phyloP scores from a whole-genome alignment of 2,888 invertebrate genomes.

The Brenthis hecate region DNA sequence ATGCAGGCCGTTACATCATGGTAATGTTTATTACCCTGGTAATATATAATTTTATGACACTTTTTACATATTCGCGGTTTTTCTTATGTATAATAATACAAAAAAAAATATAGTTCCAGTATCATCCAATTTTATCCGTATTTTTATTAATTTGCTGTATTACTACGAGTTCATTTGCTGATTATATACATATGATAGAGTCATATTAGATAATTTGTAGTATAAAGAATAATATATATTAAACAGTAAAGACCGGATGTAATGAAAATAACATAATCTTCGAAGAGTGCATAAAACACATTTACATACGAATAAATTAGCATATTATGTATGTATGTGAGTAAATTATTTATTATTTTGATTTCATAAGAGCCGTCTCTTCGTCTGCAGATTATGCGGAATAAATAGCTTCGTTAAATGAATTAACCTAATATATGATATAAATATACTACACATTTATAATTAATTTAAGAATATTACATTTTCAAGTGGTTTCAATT shows the following conservation, averaged over 20 bases:
- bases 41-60: background rate
- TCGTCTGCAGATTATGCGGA: background rate
- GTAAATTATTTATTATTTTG: slow-evolving; percentile 1
- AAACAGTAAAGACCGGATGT: background rate
- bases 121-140: no score
- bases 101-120: no score
- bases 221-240: background rate
- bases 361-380: slow-evolving; percentile 3
- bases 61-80: background rate
- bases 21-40: no score
- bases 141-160: no score
- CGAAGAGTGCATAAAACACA: slow-evolving; percentile 3
- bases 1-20: background rate
- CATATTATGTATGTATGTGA: background rate
- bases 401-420: background rate
- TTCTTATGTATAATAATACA: background rate
- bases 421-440: background rate
- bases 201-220: no score
- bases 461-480: no score
- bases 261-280: background rate
- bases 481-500: no score
- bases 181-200: no score
- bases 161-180: no score
- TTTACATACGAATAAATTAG: slow-evolving; percentile 1
- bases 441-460: no score